A percentile compares a stretch with the other conserved stretches of the same genome.
Evolutionary conservation across 2,888 invertebrate genomes (phyloP).

Genomic region (Eilema sororculum): DNA sequence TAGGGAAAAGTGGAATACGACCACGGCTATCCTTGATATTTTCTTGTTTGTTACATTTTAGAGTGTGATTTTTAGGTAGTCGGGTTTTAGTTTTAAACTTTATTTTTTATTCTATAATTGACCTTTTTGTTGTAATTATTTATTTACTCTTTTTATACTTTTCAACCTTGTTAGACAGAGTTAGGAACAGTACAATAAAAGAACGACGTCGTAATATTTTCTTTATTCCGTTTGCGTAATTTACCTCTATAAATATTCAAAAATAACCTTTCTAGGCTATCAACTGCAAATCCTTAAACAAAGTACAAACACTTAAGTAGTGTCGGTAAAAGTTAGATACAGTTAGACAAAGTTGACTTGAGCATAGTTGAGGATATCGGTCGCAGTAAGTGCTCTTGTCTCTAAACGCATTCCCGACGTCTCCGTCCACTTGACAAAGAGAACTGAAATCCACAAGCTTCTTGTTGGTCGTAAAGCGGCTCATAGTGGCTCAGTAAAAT

Average conservation of each 20-base stretch:
- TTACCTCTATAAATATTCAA: not conserved
- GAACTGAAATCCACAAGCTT: conserved; percentile 74
- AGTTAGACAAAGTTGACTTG: conserved; percentile 51
- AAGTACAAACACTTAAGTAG: conserved; percentile 34
- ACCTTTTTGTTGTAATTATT: not conserved
- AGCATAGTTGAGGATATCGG: conserved; percentile 65
- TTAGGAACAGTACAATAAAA: not conserved
- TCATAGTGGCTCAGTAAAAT: conserved; percentile 65
- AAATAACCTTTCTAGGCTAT: not conserved
- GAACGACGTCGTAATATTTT: not conserved
- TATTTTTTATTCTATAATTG: too few relatives aligned
- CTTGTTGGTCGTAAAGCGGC: conserved; percentile 66
- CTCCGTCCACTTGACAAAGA: conserved; percentile 70
- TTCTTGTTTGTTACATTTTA: too few relatives aligned
- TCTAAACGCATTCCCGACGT: conserved; percentile 69
- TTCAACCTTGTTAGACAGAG: too few relatives aligned
- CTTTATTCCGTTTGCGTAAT: not conserved
- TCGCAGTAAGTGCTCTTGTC: conserved; percentile 66
- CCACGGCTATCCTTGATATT: too few relatives aligned
- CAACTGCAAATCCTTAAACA: conserved; percentile 33
- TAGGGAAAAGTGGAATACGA: too few relatives aligned
- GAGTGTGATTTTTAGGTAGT: too few relatives aligned
- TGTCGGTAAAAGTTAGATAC: conserved; percentile 39
- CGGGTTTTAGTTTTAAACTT: too few relatives aligned
- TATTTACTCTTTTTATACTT: not conserved